Conservation (phyloP, 2,113 vertebrate genomes). For the Nothoprocta perdicaria region DNA sequence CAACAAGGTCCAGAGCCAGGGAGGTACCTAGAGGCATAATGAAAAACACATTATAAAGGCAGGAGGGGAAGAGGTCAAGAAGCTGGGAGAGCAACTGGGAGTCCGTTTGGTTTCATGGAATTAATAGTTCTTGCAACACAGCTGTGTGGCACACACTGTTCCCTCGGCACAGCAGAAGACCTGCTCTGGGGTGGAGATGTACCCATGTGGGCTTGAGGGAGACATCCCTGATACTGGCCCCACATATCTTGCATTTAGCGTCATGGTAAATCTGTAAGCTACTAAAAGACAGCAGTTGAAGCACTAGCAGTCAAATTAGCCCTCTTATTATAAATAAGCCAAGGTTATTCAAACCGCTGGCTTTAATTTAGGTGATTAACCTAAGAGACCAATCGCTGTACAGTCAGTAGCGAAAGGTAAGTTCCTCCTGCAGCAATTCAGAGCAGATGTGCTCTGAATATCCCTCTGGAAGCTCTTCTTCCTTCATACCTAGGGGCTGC, state of each 20-base stretch:
- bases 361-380: not conserved
- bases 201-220: not conserved
- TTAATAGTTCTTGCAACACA: not conserved
- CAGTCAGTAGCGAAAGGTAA: not conserved
- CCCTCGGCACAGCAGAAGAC: not conserved
- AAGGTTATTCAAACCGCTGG: not conserved
- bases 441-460: not conserved
- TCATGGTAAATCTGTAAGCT: not conserved
- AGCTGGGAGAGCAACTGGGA: not conserved
- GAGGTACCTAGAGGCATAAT: not conserved
- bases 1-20: not conserved
- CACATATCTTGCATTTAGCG: not conserved
- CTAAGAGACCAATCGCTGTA: not conserved
- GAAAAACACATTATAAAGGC: conserved; percentile 4
- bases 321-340: not conserved
- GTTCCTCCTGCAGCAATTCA: not conserved
- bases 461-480: not conserved
- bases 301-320: not conserved
- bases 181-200: not conserved
- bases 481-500: not conserved
- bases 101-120: not conserved
- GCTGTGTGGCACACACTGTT: accelerated
- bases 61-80: not conserved
- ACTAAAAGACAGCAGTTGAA: not conserved
- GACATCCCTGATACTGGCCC: not conserved